Percentiles rank a stretch among this genome's conserved stretches.
phyloP scores from a whole-genome alignment of 1,140 invertebrate genomes.

The Apolygus lucorum region DNA sequence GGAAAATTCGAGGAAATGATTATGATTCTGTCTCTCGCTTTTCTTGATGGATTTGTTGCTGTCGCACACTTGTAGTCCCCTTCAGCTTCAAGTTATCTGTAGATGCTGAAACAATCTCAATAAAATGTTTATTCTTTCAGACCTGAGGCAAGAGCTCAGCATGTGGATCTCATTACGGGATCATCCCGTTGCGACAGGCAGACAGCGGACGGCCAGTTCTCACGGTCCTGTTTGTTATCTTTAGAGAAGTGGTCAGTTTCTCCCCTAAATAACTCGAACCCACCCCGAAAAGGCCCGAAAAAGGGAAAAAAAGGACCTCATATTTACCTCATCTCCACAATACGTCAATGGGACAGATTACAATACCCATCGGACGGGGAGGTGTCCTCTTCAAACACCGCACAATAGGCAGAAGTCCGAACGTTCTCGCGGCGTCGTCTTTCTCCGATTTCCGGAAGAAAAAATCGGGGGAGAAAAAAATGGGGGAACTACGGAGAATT shows the following conservation, averaged over 20 bases:
- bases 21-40: no score
- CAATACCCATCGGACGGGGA: background rate
- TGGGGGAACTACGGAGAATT: background rate
- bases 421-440: background rate
- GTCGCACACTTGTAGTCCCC: no score
- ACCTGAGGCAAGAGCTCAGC: no score
- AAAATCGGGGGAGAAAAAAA: background rate
- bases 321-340: background rate
- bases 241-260: background rate
- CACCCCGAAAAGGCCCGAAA: no score
- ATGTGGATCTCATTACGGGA: no score
- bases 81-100: no score
- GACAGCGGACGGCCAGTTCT: no score
- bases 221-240: background rate
- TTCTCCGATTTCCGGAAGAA: background rate
- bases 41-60: no score
- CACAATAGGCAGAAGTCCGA: background rate
- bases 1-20: no score
- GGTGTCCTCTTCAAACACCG: background rate
- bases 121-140: no score
- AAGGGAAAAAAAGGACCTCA: background rate
- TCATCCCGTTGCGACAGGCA: no score
- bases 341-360: background rate
- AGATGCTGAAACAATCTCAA: no score
- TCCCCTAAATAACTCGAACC: background rate